phyloP scores from a whole-genome alignment of 2,113 vertebrate genomes.

The Solea solea region DNA sequence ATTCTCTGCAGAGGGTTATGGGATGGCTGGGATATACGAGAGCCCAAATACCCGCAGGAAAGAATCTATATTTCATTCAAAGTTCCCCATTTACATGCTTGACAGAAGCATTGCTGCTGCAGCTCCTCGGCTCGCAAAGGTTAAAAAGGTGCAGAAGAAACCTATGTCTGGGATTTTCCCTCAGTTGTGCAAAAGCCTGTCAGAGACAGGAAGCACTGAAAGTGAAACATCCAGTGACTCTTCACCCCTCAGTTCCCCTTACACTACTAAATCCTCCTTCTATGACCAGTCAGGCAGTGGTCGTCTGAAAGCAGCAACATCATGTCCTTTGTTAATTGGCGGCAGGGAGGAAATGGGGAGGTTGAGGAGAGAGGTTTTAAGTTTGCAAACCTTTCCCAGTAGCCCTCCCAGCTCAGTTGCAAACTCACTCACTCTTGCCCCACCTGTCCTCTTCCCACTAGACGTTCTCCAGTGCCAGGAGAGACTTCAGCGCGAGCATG shows the following conservation, averaged over 20 bases:
- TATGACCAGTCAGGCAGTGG: conserved; percentile 30
- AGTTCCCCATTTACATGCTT: conserved; percentile 56
- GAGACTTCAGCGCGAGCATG: conserved; percentile 68
- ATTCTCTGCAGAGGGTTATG: conserved; percentile 69
- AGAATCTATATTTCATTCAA: conserved; percentile 81
- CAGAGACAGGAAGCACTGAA: conserved; percentile 61
- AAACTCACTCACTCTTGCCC: conserved; percentile 48
- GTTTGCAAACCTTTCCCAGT: conserved; percentile 8
- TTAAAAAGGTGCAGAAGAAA: conserved; percentile 34
- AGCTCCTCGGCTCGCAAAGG: conserved; percentile 26
- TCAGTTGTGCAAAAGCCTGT: conserved; percentile 45
- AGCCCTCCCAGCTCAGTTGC: conserved; percentile 11
- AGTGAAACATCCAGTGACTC: conserved; percentile 70
- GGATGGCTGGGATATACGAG: conserved; percentile 74
- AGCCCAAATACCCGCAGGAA: conserved; percentile 81
- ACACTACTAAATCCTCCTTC: conserved; percentile 31
- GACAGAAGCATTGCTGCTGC: conserved; percentile 47
- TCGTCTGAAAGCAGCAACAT: conserved; percentile 39
- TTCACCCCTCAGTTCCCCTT: conserved; percentile 65
- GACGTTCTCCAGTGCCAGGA: conserved; percentile 75
- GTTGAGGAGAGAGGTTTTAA: conserved; percentile 1
- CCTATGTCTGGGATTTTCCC: conserved; percentile 27
- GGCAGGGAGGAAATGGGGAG: conserved; percentile 14
- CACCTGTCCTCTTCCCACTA: conserved; percentile 59
- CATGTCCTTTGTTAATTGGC: conserved; percentile 54